Conservation (phyloP, 2,888 invertebrate species). For the Harpalus rubripes region DNA sequence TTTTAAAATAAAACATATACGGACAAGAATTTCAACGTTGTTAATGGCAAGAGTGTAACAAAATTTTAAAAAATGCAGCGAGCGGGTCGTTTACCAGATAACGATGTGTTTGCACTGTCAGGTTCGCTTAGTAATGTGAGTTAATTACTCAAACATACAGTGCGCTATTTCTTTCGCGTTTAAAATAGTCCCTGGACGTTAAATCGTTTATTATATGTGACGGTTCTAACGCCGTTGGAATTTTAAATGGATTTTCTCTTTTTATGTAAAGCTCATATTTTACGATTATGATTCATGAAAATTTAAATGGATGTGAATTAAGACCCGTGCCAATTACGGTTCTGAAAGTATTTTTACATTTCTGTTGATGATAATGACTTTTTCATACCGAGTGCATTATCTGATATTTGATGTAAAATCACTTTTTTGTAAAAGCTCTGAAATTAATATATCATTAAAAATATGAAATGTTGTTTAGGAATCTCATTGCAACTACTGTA, state of each 20-base stretch:
- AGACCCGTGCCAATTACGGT: neutral
- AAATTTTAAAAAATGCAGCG: too few species aligned
- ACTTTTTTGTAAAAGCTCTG: neutral
- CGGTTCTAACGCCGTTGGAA: constrained; percentile 7
- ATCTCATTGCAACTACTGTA: too few species aligned
- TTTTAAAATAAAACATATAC: too few species aligned
- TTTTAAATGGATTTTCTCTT: constrained; percentile 12
- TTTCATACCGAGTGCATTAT: neutral
- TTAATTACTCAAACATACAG: constrained; percentile 40
- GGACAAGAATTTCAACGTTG: too few species aligned
- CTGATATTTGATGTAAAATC: neutral
- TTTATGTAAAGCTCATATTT: constrained; percentile 10
- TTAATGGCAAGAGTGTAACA: too few species aligned
- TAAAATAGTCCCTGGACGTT: constrained; percentile 19
- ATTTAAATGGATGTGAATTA: neutral
- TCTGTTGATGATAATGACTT: neutral
- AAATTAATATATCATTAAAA: neutral
- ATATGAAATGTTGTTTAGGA: too few species aligned
- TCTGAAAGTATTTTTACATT: constrained; percentile 2
- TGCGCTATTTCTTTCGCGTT: constrained; percentile 30
- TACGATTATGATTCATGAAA: constrained; percentile 27
- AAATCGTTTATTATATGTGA: constrained; percentile 42
- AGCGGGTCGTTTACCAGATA: neutral
- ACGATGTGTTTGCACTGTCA: constrained; percentile 8
- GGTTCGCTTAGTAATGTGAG: neutral